A percentile compares a stretch with the other conserved stretches of the same genome.
phyloP scores from a whole-genome alignment of 92 coral and sea anemone species.

The Parazoanthus darwini region DNA sequence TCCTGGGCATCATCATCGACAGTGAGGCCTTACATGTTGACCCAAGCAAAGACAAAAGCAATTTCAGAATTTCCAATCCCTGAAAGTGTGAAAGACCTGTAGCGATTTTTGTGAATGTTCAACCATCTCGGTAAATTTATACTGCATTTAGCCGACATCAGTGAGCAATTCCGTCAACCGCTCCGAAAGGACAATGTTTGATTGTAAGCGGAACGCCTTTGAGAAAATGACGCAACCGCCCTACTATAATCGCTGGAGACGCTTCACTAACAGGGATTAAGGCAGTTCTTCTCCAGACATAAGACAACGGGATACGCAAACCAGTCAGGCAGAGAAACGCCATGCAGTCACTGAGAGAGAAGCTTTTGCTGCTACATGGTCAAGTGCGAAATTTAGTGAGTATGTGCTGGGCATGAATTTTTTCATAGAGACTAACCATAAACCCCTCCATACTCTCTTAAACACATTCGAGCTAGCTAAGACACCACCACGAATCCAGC shows the following conservation, averaged over 20 bases:
- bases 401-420: slow-evolving; percentile 52
- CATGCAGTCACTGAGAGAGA: slow-evolving; percentile 66
- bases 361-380: slow-evolving; percentile 35
- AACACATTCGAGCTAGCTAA: slow-evolving; percentile 9
- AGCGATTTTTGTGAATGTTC: slow-evolving; percentile 56
- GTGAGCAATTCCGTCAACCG: slow-evolving; percentile 43
- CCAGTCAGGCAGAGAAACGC: slow-evolving; percentile 57
- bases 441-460: slow-evolving; percentile 44
- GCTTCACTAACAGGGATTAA: slow-evolving; percentile 61
- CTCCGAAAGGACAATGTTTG: neutral
- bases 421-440: slow-evolving; percentile 47
- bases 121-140: slow-evolving; percentile 55
- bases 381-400: slow-evolving; percentile 41
- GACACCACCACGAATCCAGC: slow-evolving; percentile 14
- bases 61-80: slow-evolving; percentile 51
- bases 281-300: slow-evolving; percentile 59
- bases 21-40: slow-evolving; percentile 51
- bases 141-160: slow-evolving; percentile 40
- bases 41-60: slow-evolving; percentile 56
- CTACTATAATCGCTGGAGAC: slow-evolving; percentile 63
- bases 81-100: slow-evolving; percentile 27
- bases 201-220: slow-evolving; percentile 15
- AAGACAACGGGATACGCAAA: slow-evolving; percentile 55
- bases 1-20: slow-evolving; percentile 59
- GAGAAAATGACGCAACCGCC: slow-evolving; percentile 30